Evolutionary conservation across 2,113 vertebrate species (phyloP).

Genomic region (Pipra filicauda): DNA sequence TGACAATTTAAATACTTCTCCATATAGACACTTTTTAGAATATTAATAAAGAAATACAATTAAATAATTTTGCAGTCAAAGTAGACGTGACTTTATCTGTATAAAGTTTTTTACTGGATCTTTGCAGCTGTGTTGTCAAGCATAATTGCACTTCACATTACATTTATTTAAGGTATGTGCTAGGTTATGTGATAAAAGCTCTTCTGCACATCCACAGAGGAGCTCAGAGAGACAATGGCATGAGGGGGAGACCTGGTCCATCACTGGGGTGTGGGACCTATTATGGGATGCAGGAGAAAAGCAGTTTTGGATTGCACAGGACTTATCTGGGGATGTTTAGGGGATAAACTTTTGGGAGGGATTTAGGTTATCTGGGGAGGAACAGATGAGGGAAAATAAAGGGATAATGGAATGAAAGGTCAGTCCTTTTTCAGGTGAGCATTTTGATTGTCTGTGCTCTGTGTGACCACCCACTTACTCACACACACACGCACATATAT

Average conservation of each 20-base stretch:
- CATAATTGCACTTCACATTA: neutral
- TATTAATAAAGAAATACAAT: neutral
- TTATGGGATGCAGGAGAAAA: neutral
- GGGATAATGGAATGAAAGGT: neutral
- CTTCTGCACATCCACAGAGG: neutral
- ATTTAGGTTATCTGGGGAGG: neutral
- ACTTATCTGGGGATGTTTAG: neutral
- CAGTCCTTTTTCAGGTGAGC: rapidly evolving
- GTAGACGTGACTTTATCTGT: neutral
- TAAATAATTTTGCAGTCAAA: neutral
- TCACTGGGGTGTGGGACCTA: neutral
- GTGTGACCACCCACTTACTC: neutral
- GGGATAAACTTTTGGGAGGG: neutral
- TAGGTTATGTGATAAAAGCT: neutral
- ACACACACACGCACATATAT: neutral
- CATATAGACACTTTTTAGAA: neutral
- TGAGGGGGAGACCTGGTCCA: neutral
- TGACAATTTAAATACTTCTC: neutral
- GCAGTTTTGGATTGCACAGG: neutral
- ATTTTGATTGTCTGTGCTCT: neutral
- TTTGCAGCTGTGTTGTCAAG: neutral
- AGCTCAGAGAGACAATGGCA: neutral
- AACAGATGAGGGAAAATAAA: neutral
- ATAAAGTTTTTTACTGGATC: neutral
- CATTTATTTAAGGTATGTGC: neutral